Evolutionary conservation across 2,113 vertebrate genomes (phyloP).

Genomic region (Martes martes): DNA sequence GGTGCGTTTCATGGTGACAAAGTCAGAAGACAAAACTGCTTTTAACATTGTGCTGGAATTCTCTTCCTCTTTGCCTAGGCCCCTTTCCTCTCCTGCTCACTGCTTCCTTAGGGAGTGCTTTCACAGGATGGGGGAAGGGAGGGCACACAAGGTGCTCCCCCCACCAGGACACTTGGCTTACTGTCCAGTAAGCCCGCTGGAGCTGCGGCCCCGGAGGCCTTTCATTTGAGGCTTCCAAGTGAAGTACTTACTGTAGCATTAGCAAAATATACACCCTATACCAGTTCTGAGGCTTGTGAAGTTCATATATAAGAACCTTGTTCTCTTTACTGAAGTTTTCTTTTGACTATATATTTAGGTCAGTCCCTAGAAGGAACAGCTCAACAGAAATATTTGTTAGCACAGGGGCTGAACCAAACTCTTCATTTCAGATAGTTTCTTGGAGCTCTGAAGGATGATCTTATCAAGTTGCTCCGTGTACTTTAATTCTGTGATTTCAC

Average conservation of each 20-base stretch:
- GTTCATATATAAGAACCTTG: background rate
- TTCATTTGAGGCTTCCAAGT: background rate
- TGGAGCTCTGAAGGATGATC: background rate
- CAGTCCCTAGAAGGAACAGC: background rate
- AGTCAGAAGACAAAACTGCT: background rate
- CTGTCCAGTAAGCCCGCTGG: background rate
- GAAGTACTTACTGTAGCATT: background rate
- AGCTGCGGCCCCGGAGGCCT: background rate
- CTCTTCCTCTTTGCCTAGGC: background rate
- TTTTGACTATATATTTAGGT: conserved; percentile 5
- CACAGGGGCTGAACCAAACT: background rate
- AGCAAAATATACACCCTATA: background rate
- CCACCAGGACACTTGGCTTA: background rate
- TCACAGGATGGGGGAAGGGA: background rate
- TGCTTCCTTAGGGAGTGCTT: background rate
- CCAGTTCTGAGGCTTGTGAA: background rate
- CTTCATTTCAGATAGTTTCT: background rate
- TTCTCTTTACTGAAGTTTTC: background rate
- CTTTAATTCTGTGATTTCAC: conserved; percentile 40
- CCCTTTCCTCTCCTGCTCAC: background rate
- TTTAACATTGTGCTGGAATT: background rate
- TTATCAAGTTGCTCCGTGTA: background rate
- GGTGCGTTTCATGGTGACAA: conserved; percentile 79
- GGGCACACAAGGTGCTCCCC: background rate
- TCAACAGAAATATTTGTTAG: background rate